phyloP scores from a whole-genome alignment of 2,113 vertebrate species.

The Heloderma charlesbogerti region DNA sequence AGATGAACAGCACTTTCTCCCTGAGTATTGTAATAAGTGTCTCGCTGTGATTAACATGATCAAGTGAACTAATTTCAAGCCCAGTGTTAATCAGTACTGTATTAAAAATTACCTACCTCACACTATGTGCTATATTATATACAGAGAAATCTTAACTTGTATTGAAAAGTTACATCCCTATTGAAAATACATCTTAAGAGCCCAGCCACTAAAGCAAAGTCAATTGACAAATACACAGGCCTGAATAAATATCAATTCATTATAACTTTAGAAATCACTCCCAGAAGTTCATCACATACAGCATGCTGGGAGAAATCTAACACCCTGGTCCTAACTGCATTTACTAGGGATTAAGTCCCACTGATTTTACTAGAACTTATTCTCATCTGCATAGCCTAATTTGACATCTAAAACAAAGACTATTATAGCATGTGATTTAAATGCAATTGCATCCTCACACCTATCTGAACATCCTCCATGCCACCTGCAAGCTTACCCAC shows the following conservation, averaged over 20 bases:
- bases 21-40: constrained; percentile 11
- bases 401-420: constrained; percentile 80
- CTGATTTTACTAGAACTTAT: not conserved
- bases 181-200: constrained; percentile 59
- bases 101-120: constrained; percentile 33
- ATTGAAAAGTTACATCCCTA: constrained; percentile 46
- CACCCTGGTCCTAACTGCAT: constrained; percentile 30
- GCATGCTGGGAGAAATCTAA: constrained; percentile 65
- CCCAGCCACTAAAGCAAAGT: constrained; percentile 67
- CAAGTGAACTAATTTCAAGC: constrained; percentile 51
- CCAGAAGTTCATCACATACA: constrained; percentile 55
- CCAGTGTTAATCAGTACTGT: constrained; percentile 55
- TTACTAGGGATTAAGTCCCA: not conserved
- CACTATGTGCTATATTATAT: constrained; percentile 29
- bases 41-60: constrained; percentile 3
- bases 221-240: constrained; percentile 75
- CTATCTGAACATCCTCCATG: constrained; percentile 79
- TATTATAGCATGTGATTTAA: constrained; percentile 79
- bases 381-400: constrained; percentile 65
- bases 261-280: constrained; percentile 56
- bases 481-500: constrained; percentile 67
- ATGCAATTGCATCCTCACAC: constrained; percentile 81
- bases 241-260: constrained; percentile 66
- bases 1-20: not conserved
- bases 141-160: constrained; percentile 51